Evolutionary conservation across 2,797 vertebrate genomes (phyloP).

Genomic region (Chrosomus eos): DNA sequence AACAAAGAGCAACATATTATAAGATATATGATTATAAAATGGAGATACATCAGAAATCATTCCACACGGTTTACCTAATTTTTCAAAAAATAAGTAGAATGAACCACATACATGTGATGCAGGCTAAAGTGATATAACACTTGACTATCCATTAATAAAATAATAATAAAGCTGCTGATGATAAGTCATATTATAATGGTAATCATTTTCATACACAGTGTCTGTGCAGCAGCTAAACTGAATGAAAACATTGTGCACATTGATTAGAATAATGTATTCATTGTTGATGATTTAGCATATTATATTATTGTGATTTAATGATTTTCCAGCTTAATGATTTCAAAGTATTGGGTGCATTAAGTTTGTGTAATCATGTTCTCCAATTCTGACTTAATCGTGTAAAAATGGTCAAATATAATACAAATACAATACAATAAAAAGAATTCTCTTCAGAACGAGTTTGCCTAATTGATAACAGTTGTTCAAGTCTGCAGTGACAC

Average conservation of each 20-base stretch:
- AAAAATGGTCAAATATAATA: background rate
- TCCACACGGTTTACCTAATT: constrained; percentile 67
- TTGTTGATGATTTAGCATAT: constrained; percentile 5
- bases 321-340: constrained; percentile 36
- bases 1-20: constrained; percentile 43
- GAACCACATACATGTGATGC: constrained; percentile 59
- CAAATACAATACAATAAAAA: constrained; percentile 10
- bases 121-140: constrained; percentile 55
- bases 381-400: background rate
- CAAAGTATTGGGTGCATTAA: constrained; percentile 1
- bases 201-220: constrained; percentile 26
- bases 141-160: constrained; percentile 45
- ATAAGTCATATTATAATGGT: background rate
- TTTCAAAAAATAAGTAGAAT: constrained; percentile 59
- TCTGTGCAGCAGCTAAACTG: constrained; percentile 36
- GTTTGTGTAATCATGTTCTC: too few species aligned
- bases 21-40: constrained; percentile 74
- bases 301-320: background rate
- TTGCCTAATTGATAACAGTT: constrained; percentile 23
- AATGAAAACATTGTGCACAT: constrained; percentile 38
- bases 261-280: constrained; percentile 35
- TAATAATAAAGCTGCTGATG: constrained; percentile 18
- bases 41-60: constrained; percentile 73
- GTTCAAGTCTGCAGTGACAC: constrained; percentile 56
- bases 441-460: background rate